Evolutionary conservation across 2,888 invertebrate species (phyloP).

Genomic region (Ceratothoa steindachneri): DNA sequence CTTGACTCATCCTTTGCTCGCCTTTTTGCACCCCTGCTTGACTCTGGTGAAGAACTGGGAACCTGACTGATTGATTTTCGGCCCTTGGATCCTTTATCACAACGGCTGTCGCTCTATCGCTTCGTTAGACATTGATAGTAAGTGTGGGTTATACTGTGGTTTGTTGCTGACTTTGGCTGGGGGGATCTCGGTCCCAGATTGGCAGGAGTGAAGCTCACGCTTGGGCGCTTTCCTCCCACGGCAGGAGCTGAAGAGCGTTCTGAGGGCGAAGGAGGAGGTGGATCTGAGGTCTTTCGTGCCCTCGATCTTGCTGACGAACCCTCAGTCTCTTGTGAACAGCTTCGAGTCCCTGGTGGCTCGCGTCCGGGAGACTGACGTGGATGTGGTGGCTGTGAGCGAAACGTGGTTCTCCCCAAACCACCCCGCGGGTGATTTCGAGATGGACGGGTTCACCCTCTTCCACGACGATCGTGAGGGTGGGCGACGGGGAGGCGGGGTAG

Average conservation of each 20-base stretch:
- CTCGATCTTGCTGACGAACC: conserved; percentile 40
- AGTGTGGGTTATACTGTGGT: too few species aligned
- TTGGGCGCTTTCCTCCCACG: background rate
- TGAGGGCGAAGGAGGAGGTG: background rate
- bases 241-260: too few species aligned
- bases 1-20: too few species aligned
- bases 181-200: too few species aligned
- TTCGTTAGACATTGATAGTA: too few species aligned
- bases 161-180: too few species aligned
- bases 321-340: conserved; percentile 42
- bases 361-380: conserved; percentile 19
- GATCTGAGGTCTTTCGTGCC: conserved; percentile 9
- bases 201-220: too few species aligned
- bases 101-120: too few species aligned
- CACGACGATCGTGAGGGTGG: conserved; percentile 39
- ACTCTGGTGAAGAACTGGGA: too few species aligned
- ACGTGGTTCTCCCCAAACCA: conserved; percentile 39
- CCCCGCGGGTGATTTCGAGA: conserved; percentile 25
- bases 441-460: conserved; percentile 35
- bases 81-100: too few species aligned
- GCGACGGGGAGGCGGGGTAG: conserved; percentile 39
- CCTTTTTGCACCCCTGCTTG: too few species aligned
- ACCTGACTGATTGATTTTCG: too few species aligned
- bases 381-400: conserved; percentile 37
- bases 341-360: conserved; percentile 29